These are phyloP conservation scores for Corvus moneduloides DNA, from an alignment of 2,113 vertebrate species.

Conservation along the genomic window DNA sequence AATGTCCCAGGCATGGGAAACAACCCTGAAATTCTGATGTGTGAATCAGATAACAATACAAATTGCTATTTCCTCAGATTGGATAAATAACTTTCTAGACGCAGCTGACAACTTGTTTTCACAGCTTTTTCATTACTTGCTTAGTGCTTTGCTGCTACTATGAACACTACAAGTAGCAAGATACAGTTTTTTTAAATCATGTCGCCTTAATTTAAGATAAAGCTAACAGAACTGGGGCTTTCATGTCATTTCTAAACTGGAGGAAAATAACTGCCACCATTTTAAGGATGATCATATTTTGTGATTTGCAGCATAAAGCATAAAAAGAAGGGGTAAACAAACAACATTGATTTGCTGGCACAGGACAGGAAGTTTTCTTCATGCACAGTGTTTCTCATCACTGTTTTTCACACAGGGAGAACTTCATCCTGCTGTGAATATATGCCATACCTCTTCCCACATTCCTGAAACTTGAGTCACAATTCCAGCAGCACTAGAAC, in stretches of 20 bases:
- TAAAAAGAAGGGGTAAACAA: background rate
- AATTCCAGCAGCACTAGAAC: background rate
- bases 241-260: background rate
- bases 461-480: background rate
- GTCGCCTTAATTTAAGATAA: background rate
- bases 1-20: background rate
- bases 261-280: background rate
- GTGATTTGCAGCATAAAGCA: background rate
- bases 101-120: slow-evolving; percentile 30
- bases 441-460: background rate
- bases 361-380: background rate
- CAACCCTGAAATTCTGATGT: slow-evolving; percentile 3
- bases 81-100: slow-evolving; percentile 38
- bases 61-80: background rate
- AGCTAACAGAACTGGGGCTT: background rate
- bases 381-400: background rate
- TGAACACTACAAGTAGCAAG: background rate
- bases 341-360: background rate
- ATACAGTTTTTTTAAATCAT: background rate
- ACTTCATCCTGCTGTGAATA: background rate
- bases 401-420: background rate
- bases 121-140: background rate
- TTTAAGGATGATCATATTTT: background rate
- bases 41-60: slow-evolving; percentile 14
- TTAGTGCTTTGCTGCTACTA: background rate